These are phyloP conservation scores for Zelleria hepariella DNA, from an alignment of 2,888 invertebrate genomes.

Conservation along the genomic window DNA sequence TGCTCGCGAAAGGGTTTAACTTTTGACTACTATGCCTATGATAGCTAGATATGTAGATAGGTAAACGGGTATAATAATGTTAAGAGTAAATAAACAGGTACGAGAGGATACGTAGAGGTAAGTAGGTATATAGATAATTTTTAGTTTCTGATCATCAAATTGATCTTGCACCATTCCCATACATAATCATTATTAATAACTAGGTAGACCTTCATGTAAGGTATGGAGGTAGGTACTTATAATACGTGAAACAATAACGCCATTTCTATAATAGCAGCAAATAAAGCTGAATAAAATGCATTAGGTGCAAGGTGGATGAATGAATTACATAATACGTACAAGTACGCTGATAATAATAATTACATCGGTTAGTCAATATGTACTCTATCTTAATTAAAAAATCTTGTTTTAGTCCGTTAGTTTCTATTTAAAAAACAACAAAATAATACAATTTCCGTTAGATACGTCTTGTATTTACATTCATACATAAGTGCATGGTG, in stretches of 20 bases:
- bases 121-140: neutral
- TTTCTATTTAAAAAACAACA: neutral
- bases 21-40: too few species aligned
- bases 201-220: too few species aligned
- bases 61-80: too few species aligned
- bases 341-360: too few species aligned
- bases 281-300: neutral
- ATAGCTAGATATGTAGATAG: too few species aligned
- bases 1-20: too few species aligned
- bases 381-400: neutral
- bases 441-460: neutral
- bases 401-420: neutral
- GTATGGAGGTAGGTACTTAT: too few species aligned
- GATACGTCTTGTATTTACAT: neutral
- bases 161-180: neutral
- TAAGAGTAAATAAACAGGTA: too few species aligned
- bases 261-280: too few species aligned
- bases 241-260: too few species aligned
- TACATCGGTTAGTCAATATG: neutral
- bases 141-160: neutral
- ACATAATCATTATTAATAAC: neutral
- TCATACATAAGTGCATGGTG: neutral
- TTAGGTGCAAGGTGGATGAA: neutral
- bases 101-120: too few species aligned
- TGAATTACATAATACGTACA: neutral